Percentiles rank a stretch among this genome's conserved stretches.
phyloP scores from a whole-genome alignment of 2,888 invertebrate species.

The Dichetophora obliterata region DNA sequence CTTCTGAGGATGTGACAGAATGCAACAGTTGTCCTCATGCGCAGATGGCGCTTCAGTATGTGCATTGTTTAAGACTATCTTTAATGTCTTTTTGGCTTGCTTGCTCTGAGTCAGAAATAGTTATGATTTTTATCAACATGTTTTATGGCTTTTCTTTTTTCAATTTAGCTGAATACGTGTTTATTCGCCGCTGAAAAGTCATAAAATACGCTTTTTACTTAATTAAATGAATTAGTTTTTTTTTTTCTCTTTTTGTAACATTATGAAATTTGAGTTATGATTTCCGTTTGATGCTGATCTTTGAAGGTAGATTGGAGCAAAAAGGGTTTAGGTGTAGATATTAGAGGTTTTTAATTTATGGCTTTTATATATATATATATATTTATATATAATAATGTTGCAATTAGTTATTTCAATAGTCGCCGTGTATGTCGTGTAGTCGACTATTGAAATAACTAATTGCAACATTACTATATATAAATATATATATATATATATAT shows the following conservation, averaged over 20 bases:
- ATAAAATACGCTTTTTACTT: conserved; percentile 26
- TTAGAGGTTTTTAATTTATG: too few species aligned
- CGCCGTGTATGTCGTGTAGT: too few species aligned
- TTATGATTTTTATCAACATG: conserved; percentile 50
- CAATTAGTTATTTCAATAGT: too few species aligned
- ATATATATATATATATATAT: too few species aligned
- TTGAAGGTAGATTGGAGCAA: too few species aligned
- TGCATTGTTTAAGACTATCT: too few species aligned
- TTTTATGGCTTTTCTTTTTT: conserved; percentile 53
- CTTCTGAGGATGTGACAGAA: conserved; percentile 31
- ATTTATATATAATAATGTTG: too few species aligned
- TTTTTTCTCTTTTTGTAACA: not conserved
- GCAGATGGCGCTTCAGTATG: conserved; percentile 24
- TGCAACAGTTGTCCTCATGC: not conserved
- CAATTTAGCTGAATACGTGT: conserved; percentile 50
- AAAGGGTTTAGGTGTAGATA: too few species aligned
- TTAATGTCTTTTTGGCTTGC: too few species aligned
- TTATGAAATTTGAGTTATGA: conserved; percentile 27
- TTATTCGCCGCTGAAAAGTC: conserved; percentile 3
- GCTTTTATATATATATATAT: too few species aligned
- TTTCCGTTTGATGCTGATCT: conserved; percentile 18
- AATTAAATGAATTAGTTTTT: not conserved
- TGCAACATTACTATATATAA: too few species aligned
- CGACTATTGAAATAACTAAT: too few species aligned
- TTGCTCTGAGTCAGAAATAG: not conserved